Evolutionary conservation across 2,888 invertebrate genomes (phyloP).

Genomic region (Erebia epiphron): DNA sequence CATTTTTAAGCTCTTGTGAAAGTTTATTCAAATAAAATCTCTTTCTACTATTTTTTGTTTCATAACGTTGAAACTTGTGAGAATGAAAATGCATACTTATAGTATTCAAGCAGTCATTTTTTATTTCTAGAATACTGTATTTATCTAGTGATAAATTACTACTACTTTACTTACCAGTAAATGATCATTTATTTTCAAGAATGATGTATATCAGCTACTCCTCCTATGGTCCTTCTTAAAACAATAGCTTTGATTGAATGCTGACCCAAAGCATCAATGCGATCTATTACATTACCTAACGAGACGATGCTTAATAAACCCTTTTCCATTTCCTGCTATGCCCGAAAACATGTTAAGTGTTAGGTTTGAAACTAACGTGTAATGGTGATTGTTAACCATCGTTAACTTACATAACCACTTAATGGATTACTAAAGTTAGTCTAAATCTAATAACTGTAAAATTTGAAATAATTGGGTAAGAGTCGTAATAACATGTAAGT

Average conservation of each 20-base stretch:
- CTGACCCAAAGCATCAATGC: neutral
- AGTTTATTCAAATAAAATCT: too few species aligned
- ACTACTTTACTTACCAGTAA: neutral
- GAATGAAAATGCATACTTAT: too few species aligned
- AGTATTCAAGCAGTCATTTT: too few species aligned
- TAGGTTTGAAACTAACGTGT: neutral
- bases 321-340: neutral
- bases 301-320: neutral
- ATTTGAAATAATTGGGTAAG: neutral
- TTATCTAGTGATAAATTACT: too few species aligned
- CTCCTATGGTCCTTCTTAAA: neutral
- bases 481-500: too few species aligned
- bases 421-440: neutral
- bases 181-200: neutral
- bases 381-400: slow-evolving; percentile 1
- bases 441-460: neutral
- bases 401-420: neutral
- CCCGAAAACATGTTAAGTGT: neutral
- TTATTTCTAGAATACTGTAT: too few species aligned
- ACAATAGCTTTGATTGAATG: neutral
- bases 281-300: neutral
- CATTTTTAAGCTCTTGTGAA: too few species aligned
- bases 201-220: neutral
- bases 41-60: too few species aligned
- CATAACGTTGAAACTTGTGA: too few species aligned